These are phyloP conservation scores for Catostomus latipinnis DNA, from an alignment of 2,797 vertebrate species.

Conservation along the genomic window DNA sequence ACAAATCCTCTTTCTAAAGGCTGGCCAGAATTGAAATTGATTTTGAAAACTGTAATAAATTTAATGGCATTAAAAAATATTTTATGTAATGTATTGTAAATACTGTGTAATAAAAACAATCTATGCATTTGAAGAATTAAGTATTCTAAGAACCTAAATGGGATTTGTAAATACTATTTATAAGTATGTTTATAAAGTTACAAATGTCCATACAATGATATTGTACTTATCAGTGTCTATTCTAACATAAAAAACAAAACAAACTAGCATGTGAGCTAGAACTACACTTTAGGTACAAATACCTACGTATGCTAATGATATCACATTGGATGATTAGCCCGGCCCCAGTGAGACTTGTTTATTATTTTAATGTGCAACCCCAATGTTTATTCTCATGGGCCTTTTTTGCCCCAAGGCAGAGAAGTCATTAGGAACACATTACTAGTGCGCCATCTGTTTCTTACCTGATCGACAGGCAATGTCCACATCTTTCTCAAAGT, in stretches of 20 bases:
- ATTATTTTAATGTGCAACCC: slow-evolving; percentile 63
- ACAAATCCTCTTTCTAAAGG: no score
- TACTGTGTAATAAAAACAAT: background rate
- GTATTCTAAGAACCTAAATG: background rate
- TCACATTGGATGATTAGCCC: background rate
- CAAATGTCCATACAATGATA: no score
- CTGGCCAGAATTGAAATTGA: no score
- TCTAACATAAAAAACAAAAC: no score
- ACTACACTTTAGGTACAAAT: no score
- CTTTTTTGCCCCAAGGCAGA: slow-evolving; percentile 58
- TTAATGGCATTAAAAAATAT: background rate
- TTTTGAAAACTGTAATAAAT: background rate
- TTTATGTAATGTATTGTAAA: background rate
- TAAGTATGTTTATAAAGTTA: no score
- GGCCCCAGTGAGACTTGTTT: slow-evolving; percentile 4
- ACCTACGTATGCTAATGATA: no score
- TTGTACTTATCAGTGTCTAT: no score
- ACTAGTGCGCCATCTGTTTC: slow-evolving; percentile 65
- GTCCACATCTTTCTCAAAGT: slow-evolving; percentile 99
- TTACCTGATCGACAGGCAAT: slow-evolving; percentile 99
- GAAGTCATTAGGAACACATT: slow-evolving; percentile 57
- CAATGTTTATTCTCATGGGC: slow-evolving; percentile 66
- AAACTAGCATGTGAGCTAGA: no score
- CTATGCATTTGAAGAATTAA: background rate
- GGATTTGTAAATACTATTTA: no score